Evolutionary conservation across 1,140 invertebrate genomes (phyloP).

Genomic region (Lasioglossum baleicum): DNA sequence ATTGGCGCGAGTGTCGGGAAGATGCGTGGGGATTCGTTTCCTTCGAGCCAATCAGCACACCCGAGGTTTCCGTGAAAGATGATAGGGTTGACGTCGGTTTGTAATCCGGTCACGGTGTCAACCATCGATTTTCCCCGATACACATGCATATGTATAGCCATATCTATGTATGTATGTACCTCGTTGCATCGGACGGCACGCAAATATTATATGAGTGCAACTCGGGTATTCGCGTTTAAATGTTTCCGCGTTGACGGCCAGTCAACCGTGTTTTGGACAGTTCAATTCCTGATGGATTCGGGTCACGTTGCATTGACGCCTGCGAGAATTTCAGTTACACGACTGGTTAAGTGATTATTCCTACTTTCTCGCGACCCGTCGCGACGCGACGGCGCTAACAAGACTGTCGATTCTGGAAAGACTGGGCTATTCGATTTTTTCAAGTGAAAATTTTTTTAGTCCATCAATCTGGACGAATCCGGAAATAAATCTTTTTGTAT

Average conservation of each 20-base stretch:
- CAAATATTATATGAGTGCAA: conserved; percentile 16
- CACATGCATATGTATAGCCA: neutral
- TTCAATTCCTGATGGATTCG: neutral
- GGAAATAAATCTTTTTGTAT: too few relatives aligned
- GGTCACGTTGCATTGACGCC: neutral
- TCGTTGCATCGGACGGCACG: neutral
- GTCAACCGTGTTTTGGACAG: neutral
- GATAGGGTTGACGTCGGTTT: neutral
- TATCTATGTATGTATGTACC: neutral
- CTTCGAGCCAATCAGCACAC: neutral
- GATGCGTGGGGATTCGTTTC: neutral
- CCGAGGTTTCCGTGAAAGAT: neutral
- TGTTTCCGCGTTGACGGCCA: neutral
- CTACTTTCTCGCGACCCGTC: neutral
- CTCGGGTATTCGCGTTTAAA: neutral
- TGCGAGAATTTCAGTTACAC: neutral
- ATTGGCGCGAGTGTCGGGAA: too few relatives aligned
- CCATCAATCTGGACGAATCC: too few relatives aligned
- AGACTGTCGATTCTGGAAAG: too few relatives aligned
- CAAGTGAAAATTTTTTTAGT: too few relatives aligned
- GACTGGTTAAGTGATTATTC: neutral
- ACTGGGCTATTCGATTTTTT: too few relatives aligned
- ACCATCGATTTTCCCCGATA: neutral
- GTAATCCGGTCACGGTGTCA: conserved; percentile 10
- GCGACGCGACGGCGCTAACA: neutral